phyloP scores from a whole-genome alignment of 92 coral and sea anemone genomes.

The Porites evermanni region DNA sequence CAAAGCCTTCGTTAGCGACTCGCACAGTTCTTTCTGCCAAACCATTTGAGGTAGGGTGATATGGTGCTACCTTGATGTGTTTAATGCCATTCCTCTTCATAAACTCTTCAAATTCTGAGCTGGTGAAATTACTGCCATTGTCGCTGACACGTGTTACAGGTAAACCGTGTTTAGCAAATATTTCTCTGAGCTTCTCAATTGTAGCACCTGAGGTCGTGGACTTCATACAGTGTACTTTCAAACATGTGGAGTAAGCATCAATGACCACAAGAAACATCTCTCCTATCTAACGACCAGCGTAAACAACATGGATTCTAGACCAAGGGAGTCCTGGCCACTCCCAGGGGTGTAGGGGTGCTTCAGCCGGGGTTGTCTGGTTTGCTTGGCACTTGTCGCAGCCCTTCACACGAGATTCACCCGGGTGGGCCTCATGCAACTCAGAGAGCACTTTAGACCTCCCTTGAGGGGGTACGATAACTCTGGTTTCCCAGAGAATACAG shows the following conservation, averaged over 20 bases:
- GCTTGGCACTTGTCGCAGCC: no score
- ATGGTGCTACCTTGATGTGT: constrained; percentile 16
- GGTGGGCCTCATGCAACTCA: no score
- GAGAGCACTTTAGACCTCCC: constrained; percentile 39
- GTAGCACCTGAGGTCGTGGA: constrained; percentile 67
- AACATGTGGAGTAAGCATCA: constrained; percentile 11
- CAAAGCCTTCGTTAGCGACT: constrained; percentile 50
- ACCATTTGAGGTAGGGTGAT: constrained; percentile 71
- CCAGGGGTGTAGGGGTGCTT: no score
- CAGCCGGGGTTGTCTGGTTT: no score
- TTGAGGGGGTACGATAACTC: constrained; percentile 67
- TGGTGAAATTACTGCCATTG: constrained; percentile 56
- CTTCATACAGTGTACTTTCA: constrained; percentile 60
- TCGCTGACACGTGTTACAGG: constrained; percentile 51
- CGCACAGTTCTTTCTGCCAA: constrained; percentile 62
- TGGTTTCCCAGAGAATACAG: constrained; percentile 61
- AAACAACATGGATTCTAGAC: no score
- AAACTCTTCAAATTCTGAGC: constrained; percentile 49
- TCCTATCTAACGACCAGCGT: no score
- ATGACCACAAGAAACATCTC: no score
- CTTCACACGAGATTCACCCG: no score
- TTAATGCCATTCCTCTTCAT: constrained; percentile 8
- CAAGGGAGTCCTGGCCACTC: no score
- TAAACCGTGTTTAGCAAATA: constrained; percentile 60
- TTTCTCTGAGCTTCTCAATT: constrained; percentile 60